These are phyloP conservation scores for Musca domestica DNA, from an alignment of 1,140 invertebrate species.

Conservation along the genomic window DNA sequence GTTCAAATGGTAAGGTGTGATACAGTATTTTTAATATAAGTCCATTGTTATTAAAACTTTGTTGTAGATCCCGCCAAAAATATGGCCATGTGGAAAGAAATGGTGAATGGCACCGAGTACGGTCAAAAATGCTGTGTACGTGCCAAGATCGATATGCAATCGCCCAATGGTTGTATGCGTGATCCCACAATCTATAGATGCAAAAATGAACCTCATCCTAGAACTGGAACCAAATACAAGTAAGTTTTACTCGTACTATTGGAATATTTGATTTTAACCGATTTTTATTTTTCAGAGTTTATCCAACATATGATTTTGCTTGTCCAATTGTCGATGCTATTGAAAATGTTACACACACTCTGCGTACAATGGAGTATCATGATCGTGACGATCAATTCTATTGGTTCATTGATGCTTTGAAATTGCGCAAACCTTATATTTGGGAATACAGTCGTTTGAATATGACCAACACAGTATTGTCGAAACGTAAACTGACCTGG, in stretches of 20 bases:
- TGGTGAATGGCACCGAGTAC: slow-evolving; percentile 78
- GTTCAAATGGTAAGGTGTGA: slow-evolving; percentile 71
- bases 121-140: slow-evolving; percentile 90
- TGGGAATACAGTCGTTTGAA: slow-evolving; percentile 95
- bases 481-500: slow-evolving; percentile 96
- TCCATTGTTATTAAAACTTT: neutral
- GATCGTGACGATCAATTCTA: slow-evolving; percentile 97
- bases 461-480: slow-evolving; percentile 96
- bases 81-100: slow-evolving; percentile 89
- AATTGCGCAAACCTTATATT: slow-evolving; percentile 86
- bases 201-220: slow-evolving; percentile 90
- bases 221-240: slow-evolving; percentile 95
- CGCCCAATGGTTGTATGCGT: slow-evolving; percentile 92
- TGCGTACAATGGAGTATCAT: slow-evolving; percentile 98
- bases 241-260: slow-evolving; percentile 53
- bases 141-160: slow-evolving; percentile 97
- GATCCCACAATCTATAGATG: slow-evolving; percentile 99
- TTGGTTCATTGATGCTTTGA: slow-evolving; percentile 89
- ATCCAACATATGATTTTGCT: slow-evolving; percentile 99
- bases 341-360: slow-evolving; percentile 95
- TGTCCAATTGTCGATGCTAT: slow-evolving; percentile 98
- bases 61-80: slow-evolving; percentile 80
- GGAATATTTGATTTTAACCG: neutral
- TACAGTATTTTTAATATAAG: neutral
- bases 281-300: slow-evolving; percentile 71